Evolutionary conservation across 1,140 invertebrate genomes (phyloP).

Genomic region (Delia radicum): DNA sequence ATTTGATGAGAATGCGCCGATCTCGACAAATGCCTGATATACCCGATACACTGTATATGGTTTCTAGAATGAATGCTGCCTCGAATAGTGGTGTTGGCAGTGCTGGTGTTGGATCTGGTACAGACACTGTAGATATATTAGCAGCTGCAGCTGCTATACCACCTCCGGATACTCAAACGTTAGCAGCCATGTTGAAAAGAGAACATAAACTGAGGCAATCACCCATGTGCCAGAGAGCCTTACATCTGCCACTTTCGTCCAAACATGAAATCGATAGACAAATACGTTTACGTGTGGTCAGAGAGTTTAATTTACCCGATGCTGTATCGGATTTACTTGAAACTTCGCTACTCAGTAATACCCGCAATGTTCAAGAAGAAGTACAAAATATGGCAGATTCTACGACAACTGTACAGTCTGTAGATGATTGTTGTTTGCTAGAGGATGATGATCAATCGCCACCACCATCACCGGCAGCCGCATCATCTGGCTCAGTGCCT

Average conservation of each 20-base stretch:
- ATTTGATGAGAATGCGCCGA: conserved; percentile 71
- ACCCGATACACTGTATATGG: conserved; percentile 94
- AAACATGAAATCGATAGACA: conserved; percentile 74
- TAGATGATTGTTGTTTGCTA: conserved; percentile 35
- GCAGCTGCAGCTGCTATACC: conserved; percentile 64
- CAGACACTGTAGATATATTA: conserved; percentile 65
- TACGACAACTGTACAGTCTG: conserved; percentile 30
- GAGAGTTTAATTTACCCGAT: conserved; percentile 93
- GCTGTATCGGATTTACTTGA: conserved; percentile 83
- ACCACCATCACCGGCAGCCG: conserved; percentile 49
- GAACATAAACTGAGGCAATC: conserved; percentile 81
- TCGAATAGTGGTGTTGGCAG: conserved; percentile 58
- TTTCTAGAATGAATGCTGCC: conserved; percentile 57
- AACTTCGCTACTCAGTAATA: conserved; percentile 44
- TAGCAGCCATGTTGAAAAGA: conserved; percentile 81
- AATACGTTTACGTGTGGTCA: conserved; percentile 83
- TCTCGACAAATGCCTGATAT: conserved; percentile 74
- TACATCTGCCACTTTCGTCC: conserved; percentile 73
- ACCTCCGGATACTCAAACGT: conserved; percentile 72
- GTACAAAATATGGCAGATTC: conserved; percentile 25
- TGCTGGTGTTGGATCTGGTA: conserved; percentile 61
- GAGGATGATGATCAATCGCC: conserved; percentile 44
- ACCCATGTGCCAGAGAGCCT: conserved; percentile 76
- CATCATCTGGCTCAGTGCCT: conserved; percentile 33
- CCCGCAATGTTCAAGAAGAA: conserved; percentile 26